Evolutionary conservation across 2,888 invertebrate genomes (phyloP), one percentile per base, ranked within the genome.

Genomic region (Hirtodrosophila histrioides): DNA sequence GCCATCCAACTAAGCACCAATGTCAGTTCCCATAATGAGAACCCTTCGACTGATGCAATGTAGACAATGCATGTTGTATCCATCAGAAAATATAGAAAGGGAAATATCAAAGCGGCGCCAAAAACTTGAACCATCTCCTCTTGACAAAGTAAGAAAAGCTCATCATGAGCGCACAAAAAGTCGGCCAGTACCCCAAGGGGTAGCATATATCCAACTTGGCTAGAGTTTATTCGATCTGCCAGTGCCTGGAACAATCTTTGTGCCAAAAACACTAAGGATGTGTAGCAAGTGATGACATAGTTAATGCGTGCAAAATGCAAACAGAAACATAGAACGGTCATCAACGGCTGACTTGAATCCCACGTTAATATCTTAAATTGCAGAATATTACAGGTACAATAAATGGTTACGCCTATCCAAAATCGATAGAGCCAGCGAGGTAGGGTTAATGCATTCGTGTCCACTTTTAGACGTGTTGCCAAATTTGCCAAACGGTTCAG

Each of bases 201-300:
- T 24, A 31, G 9, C 0, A 9, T 3, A 6, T 10, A 24, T 1
- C n/a, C 4, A 2, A 3, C 1, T 1, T 31, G 27, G 27, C 4
- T 27, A 5, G 8, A 10, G 27, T 17, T 31, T 3, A 4, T 3
- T 4, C 11, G 10, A 33, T 56, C 33, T 8, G 50, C 43, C 43
- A 49, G 53, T 1, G 49, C 41, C 31, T 33, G n/a, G 4, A 71
- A 11, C 12, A 71, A 29, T 5, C 3, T 29, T 27, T n/a, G 41
- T 0, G 69, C 7, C 8, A 71, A 9, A 33, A 57, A 50, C 1
- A 71, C 57, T 31, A 71, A 17, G 2, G 49, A 39, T n/a, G 71
- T 50, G 46, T 71, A 71, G 36, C 44, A 62, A 2, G 46, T 74
- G n/a, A 74, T 69, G n/a, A 74, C 4, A 17, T 50, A 69, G 29